Conservation (phyloP, 1,140 invertebrate species). For the Laodelphax striatellus region DNA sequence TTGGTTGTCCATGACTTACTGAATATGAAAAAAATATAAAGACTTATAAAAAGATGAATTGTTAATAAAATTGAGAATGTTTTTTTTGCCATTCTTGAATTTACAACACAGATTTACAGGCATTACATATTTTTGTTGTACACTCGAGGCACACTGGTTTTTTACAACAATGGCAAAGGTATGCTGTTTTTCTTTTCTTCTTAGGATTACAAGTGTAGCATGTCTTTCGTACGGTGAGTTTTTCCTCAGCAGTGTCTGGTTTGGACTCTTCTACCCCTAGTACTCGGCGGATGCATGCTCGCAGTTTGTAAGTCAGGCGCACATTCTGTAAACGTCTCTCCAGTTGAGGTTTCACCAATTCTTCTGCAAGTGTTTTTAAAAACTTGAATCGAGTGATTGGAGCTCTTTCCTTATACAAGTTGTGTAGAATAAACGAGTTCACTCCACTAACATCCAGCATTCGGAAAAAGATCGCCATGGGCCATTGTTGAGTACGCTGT, state of each 20-base stretch:
- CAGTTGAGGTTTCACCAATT: constrained; percentile 17
- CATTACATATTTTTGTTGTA: not conserved
- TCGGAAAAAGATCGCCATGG: constrained; percentile 24
- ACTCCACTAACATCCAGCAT: constrained; percentile 18
- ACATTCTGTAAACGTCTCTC: constrained; percentile 17
- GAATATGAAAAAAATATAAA: too few relatives aligned
- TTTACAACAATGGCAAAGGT: not conserved
- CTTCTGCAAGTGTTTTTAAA: constrained; percentile 20
- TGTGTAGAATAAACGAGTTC: constrained; percentile 12
- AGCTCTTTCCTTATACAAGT: not conserved
- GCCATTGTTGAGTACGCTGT: constrained; percentile 24
- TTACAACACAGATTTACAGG: too few relatives aligned
- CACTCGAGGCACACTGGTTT: not conserved
- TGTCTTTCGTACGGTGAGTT: not conserved
- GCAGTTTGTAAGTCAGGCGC: not conserved
- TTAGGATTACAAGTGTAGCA: not conserved
- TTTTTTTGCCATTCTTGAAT: too few relatives aligned
- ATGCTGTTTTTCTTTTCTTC: not conserved
- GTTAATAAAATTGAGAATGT: too few relatives aligned
- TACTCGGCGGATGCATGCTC: not conserved
- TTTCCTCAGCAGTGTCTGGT: not conserved
- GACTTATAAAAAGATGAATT: too few relatives aligned
- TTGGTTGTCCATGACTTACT: too few relatives aligned
- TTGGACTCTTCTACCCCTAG: not conserved
- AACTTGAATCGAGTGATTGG: constrained; percentile 16